Evolutionary conservation across 2,888 invertebrate species (phyloP).

Genomic region (Andrena praecox): DNA sequence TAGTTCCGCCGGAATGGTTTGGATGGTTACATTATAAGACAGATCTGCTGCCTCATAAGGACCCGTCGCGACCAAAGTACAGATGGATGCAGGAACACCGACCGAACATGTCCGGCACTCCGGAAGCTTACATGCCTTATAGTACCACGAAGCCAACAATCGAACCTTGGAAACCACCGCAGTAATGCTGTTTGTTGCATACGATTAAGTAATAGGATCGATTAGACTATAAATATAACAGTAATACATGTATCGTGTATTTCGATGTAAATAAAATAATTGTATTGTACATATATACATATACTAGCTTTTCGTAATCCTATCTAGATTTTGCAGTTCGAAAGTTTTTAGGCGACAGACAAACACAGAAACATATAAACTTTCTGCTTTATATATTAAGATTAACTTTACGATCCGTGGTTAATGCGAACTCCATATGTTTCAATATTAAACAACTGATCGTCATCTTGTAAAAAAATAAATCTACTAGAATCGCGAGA

Average conservation of each 20-base stretch:
- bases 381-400: background rate
- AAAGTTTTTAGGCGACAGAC: too few species aligned
- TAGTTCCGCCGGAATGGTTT: constrained; percentile 98
- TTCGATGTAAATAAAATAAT: constrained; percentile 62
- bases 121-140: constrained; percentile 93
- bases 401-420: too few species aligned
- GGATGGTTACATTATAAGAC: constrained; percentile 99
- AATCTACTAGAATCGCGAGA: too few species aligned
- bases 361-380: too few species aligned
- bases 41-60: constrained; percentile 89
- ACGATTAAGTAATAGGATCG: constrained; percentile 19
- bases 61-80: constrained; percentile 91
- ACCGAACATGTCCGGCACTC: constrained; percentile 94
- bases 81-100: constrained; percentile 95
- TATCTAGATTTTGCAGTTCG: too few species aligned
- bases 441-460: too few species aligned
- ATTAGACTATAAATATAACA: constrained; percentile 25
- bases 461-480: too few species aligned
- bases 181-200: constrained; percentile 29
- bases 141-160: constrained; percentile 95
- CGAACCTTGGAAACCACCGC: constrained; percentile 91
- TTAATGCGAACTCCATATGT: too few species aligned
- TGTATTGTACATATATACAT: constrained; percentile 11
- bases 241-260: constrained; percentile 37
- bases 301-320: too few species aligned